A percentile compares a stretch with the other conserved stretches of the same genome.
phyloP scores from a whole-genome alignment of 2,797 vertebrate genomes.

The Tokudaia muenninki region DNA sequence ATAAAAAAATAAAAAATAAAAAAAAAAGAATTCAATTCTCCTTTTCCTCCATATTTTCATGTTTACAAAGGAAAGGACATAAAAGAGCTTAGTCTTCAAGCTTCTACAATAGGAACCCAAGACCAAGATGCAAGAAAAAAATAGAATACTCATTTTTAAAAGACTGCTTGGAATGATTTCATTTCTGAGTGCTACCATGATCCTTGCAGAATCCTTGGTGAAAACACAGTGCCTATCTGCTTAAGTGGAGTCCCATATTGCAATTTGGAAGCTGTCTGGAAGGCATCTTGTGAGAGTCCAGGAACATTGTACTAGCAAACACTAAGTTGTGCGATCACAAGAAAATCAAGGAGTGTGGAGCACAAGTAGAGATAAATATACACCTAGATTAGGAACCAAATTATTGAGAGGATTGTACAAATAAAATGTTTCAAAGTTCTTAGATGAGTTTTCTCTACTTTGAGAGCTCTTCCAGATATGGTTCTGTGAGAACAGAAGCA shows the following conservation, averaged over 20 bases:
- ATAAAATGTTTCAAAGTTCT: slow-evolving; percentile 19
- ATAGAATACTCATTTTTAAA: neutral
- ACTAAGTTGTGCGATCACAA: neutral
- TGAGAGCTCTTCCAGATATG: neutral
- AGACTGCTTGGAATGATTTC: slow-evolving; percentile 16
- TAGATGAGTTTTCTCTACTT: neutral
- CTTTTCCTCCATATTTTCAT: slow-evolving; percentile 13
- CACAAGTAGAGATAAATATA: neutral
- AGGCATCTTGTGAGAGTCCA: neutral
- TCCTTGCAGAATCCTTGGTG: neutral
- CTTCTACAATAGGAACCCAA: slow-evolving; percentile 36
- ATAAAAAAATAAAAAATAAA: too few species aligned
- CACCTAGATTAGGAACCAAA: neutral
- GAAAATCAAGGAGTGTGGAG: neutral
- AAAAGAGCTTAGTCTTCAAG: neutral
- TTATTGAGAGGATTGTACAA: neutral
- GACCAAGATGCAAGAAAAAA: slow-evolving; percentile 26
- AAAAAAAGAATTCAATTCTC: slow-evolving; percentile 54
- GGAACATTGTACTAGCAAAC: neutral
- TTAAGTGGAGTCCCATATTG: neutral
- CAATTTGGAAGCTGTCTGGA: neutral
- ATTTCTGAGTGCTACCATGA: neutral
- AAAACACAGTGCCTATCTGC: neutral
- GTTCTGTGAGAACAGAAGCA: neutral
- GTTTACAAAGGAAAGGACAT: neutral